A percentile compares a stretch with the other conserved stretches of the same genome.
Conservation (phyloP, 2,797 vertebrate species). For the Semotilus atromaculatus region DNA sequence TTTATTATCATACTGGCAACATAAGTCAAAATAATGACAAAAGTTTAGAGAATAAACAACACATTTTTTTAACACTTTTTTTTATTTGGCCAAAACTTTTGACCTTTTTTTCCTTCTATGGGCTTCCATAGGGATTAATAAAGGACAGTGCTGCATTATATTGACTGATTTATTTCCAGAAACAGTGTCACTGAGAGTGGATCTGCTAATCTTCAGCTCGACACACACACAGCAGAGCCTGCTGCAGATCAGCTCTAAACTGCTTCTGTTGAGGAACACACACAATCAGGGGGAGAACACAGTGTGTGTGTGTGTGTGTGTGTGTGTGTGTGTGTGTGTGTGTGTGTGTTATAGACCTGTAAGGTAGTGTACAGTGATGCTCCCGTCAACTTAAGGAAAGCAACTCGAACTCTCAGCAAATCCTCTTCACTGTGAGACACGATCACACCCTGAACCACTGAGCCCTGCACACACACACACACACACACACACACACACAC, state of each 20-base stretch:
- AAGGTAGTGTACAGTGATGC: constrained; percentile 84
- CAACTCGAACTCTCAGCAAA: constrained; percentile 79
- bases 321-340: background rate
- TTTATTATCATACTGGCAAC: background rate
- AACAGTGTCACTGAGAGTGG: background rate
- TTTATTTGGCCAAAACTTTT: no score
- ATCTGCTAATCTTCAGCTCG: constrained; percentile 72
- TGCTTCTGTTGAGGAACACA: constrained; percentile 65
- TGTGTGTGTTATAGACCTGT: constrained; percentile 71
- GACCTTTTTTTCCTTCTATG: background rate
- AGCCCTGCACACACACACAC: constrained; percentile 51
- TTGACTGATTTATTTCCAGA: background rate
- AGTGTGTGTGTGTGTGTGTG: background rate
- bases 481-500: background rate
- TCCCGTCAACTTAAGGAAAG: constrained; percentile 78
- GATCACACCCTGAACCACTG: constrained; percentile 73
- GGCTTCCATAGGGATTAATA: background rate
- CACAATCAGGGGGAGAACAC: background rate
- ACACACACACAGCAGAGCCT: constrained; percentile 74
- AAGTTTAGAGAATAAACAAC: no score
- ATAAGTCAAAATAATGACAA: background rate
- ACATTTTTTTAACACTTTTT: no score
- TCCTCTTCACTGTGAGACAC: constrained; percentile 84
- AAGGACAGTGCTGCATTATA: background rate
- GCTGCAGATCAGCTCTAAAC: constrained; percentile 72